Evolutionary conservation across 2,113 vertebrate species (phyloP).

Genomic region (Tachycineta bicolor): DNA sequence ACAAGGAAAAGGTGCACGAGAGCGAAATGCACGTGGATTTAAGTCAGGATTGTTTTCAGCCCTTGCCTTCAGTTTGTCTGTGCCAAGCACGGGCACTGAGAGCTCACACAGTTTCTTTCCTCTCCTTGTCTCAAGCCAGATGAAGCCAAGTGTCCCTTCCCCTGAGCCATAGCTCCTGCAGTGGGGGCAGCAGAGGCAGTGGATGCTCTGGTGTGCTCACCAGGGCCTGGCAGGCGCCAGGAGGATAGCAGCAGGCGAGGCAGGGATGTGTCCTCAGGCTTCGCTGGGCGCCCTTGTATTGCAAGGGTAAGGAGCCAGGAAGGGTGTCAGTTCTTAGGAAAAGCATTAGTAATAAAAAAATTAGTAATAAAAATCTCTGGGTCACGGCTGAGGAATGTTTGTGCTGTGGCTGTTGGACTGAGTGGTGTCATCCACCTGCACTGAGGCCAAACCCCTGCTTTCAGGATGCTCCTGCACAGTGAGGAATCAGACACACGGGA

Average conservation of each 20-base stretch:
- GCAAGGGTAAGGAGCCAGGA: not conserved
- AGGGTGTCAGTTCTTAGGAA: not conserved
- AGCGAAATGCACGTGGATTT: not conserved
- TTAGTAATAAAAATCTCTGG: not conserved
- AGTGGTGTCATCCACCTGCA: accelerated
- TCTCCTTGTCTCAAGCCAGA: not conserved
- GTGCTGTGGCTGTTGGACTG: not conserved
- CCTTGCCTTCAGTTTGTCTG: not conserved
- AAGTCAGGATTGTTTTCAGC: not conserved
- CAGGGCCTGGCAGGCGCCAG: not conserved
- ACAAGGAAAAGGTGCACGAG: not conserved
- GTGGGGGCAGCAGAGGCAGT: not conserved
- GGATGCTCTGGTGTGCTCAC: accelerated
- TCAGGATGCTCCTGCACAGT: accelerated
- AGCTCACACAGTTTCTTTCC: not conserved
- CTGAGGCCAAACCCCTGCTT: not conserved
- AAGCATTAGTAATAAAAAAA: not conserved
- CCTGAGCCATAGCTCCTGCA: accelerated
- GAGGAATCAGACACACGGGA: accelerated
- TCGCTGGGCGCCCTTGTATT: not conserved
- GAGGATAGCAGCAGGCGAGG: accelerated
- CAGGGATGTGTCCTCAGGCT: accelerated
- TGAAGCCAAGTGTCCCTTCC: accelerated
- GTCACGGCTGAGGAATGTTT: not conserved
- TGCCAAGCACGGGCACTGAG: not conserved